Evolutionary conservation across 2,888 invertebrate species (phyloP).

Genomic region (Blastobasis lacticolella): DNA sequence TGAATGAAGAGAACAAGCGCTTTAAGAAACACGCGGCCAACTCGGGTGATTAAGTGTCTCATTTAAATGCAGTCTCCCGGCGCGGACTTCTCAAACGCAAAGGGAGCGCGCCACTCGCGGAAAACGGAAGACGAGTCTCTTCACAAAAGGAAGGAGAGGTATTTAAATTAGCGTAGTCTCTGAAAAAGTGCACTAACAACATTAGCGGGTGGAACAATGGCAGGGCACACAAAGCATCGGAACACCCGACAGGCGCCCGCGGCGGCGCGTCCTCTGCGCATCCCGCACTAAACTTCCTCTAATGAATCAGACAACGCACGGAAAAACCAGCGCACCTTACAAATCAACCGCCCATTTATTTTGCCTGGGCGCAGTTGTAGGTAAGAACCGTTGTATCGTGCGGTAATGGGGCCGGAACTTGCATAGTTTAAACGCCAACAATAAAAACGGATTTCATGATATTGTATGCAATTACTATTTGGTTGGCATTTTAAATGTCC

Average conservation of each 20-base stretch:
- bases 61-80: conserved; percentile 72
- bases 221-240: conserved; percentile 55
- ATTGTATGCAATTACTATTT: no score
- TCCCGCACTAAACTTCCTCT: conserved; percentile 24
- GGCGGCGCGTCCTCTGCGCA: conserved; percentile 17
- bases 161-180: conserved; percentile 72
- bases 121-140: conserved; percentile 70
- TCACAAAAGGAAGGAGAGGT: conserved; percentile 68
- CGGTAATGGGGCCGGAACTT: no score
- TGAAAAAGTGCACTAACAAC: conserved; percentile 74
- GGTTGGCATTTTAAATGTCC: no score
- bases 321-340: conserved; percentile 15
- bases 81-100: conserved; percentile 67
- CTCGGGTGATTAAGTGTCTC: conserved; percentile 72
- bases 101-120: conserved; percentile 61
- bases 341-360: conserved; percentile 10
- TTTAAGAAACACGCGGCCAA: conserved; percentile 62
- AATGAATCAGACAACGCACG: conserved; percentile 16
- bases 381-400: no score
- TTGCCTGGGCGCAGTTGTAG: no score
- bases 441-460: no score
- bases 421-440: no score
- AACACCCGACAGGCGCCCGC: conserved; percentile 38
- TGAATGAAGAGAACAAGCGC: conserved; percentile 65
- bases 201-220: conserved; percentile 69